Conservation (phyloP, 1,140 invertebrate species). For the Cheumatopsyche charites region DNA sequence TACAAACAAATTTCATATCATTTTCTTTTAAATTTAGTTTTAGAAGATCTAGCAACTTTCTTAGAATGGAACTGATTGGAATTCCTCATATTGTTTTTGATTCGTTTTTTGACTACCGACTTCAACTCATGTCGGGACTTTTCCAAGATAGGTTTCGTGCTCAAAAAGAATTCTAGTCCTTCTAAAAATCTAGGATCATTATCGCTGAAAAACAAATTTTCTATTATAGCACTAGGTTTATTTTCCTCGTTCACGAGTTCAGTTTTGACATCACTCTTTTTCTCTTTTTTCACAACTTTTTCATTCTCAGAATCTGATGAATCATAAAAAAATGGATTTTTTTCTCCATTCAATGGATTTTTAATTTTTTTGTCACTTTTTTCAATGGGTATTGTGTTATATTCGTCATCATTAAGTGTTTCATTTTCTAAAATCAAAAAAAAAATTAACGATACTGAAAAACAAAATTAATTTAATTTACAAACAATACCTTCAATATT, state of each 20-base stretch:
- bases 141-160: conserved; percentile 50
- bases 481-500: conserved; percentile 50
- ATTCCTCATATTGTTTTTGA: conserved; percentile 65
- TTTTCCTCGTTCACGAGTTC: not conserved
- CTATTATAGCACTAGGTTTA: conserved; percentile 48
- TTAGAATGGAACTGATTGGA: conserved; percentile 48
- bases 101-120: conserved; percentile 65
- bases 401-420: conserved; percentile 48
- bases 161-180: conserved; percentile 64
- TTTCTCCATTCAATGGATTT: conserved; percentile 55
- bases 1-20: not conserved
- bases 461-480: conserved; percentile 32
- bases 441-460: conserved; percentile 17
- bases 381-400: conserved; percentile 49
- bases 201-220: conserved; percentile 64
- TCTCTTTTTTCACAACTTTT: conserved; percentile 51
- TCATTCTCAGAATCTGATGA: conserved; percentile 66
- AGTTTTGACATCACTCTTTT: conserved; percentile 34
- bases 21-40: conserved; percentile 37
- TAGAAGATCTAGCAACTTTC: conserved; percentile 30
- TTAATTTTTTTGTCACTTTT: conserved; percentile 54
- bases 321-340: conserved; percentile 68
- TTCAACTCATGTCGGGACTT: conserved; percentile 63
- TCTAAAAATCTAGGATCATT: conserved; percentile 65
- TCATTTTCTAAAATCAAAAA: conserved; percentile 48